Conservation (phyloP, 2,797 vertebrate genomes). For the Nannoperca obscura region DNA sequence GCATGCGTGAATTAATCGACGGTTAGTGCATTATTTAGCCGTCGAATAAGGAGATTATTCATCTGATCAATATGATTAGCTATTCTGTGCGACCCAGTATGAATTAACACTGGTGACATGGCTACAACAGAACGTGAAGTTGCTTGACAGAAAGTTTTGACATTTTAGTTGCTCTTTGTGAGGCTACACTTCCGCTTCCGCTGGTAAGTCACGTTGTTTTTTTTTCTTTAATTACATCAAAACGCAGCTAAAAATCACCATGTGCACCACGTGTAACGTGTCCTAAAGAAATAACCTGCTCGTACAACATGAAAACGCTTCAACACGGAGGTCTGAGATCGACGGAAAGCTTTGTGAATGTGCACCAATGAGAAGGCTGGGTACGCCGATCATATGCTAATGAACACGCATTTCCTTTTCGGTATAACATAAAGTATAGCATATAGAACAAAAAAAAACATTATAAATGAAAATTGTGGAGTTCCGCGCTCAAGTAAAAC, state of each 20-base stretch:
- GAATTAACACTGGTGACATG: fast-evolving
- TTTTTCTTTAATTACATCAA: background rate
- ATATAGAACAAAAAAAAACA: fast-evolving
- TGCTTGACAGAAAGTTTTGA: slow-evolving; percentile 20
- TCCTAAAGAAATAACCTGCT: fast-evolving
- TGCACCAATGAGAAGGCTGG: slow-evolving; percentile 66
- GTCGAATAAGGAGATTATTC: fast-evolving
- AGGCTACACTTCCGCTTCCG: slow-evolving; percentile 46
- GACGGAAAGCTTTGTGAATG: background rate
- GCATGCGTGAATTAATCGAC: background rate
- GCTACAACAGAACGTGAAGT: background rate
- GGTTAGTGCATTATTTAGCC: background rate
- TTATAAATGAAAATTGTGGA: fast-evolving
- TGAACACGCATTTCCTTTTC: background rate
- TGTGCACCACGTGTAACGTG: fast-evolving
- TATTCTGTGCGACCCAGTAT: fast-evolving
- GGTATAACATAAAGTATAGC: background rate
- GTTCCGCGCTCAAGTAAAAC: fast-evolving
- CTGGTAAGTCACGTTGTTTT: background rate
- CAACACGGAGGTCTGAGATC: fast-evolving
- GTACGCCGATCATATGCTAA: slow-evolving; percentile 37
- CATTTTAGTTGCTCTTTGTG: slow-evolving; percentile 25
- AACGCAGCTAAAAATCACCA: fast-evolving
- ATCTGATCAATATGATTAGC: fast-evolving
- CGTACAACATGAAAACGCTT: fast-evolving